Evolutionary conservation across 2,888 invertebrate genomes (phyloP).

Genomic region (Chrysopilus asiliformis): DNA sequence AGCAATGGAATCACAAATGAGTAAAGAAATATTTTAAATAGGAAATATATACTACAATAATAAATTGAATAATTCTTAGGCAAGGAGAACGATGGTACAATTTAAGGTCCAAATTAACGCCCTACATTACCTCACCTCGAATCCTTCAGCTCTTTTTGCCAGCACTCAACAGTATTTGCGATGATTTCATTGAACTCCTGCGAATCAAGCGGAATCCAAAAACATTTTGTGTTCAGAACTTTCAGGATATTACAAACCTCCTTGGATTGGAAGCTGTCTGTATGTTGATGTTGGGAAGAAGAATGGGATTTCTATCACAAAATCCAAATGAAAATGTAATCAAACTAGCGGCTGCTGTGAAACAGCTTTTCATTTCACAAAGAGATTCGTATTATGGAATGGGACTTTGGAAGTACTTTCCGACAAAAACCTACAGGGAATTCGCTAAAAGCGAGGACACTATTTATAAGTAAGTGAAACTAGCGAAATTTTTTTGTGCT

Average conservation of each 20-base stretch:
- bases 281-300: conserved; percentile 60
- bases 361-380: conserved; percentile 61
- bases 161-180: conserved; percentile 57
- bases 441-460: conserved; percentile 62
- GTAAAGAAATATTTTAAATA: conserved; percentile 41
- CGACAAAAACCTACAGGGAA: conserved; percentile 55
- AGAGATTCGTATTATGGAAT: conserved; percentile 71
- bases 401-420: conserved; percentile 68
- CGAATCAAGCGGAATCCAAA: conserved; percentile 40
- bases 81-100: conserved; percentile 68
- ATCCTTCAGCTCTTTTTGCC: conserved; percentile 64
- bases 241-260: conserved; percentile 61
- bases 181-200: conserved; percentile 60
- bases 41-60: not conserved
- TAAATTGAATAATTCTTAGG: conserved; percentile 36
- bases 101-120: conserved; percentile 56
- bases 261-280: conserved; percentile 74
- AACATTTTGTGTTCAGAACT: conserved; percentile 43
- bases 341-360: conserved; percentile 56
- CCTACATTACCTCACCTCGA: conserved; percentile 60
- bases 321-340: conserved; percentile 44
- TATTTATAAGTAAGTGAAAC: conserved; percentile 56
- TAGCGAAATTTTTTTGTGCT: not conserved
- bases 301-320: conserved; percentile 57
- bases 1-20: conserved; percentile 73